A percentile compares a stretch with the other conserved stretches of the same genome.
phyloP scores from a whole-genome alignment of 2,888 invertebrate genomes.

The Reticulitermes lucifugus region DNA sequence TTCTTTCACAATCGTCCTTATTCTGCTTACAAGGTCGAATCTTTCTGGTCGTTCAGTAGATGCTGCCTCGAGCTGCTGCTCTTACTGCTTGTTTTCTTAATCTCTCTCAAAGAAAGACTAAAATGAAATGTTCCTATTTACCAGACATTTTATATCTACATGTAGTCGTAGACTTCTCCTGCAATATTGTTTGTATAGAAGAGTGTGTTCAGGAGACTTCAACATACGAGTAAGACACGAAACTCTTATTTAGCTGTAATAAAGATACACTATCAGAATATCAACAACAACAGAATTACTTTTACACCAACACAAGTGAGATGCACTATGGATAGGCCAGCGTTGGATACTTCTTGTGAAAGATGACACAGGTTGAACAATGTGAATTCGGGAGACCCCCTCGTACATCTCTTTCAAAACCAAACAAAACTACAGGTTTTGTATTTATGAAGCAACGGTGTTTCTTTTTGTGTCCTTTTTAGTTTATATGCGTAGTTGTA shows the following conservation, averaged over 20 bases:
- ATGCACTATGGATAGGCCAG: background rate
- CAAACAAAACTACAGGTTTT: background rate
- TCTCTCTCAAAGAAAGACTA: background rate
- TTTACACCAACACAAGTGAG: background rate
- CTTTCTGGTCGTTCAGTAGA: too few relatives aligned
- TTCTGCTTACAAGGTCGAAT: too few relatives aligned
- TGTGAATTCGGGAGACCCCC: background rate
- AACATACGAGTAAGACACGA: slow-evolving; percentile 27
- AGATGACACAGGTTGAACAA: background rate
- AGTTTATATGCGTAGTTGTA: slow-evolving; percentile 30
- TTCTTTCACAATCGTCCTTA: too few relatives aligned
- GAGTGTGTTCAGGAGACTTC: slow-evolving; percentile 11
- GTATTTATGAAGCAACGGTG: background rate
- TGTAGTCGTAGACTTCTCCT: background rate
- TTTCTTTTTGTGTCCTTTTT: background rate
- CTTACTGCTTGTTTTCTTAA: too few relatives aligned
- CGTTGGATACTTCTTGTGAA: background rate
- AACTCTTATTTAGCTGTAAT: background rate
- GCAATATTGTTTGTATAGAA: background rate
- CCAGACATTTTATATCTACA: background rate
- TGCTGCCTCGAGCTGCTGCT: too few relatives aligned
- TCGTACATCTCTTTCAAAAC: background rate
- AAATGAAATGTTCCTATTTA: background rate
- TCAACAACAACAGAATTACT: background rate
- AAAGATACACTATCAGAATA: background rate